Base-by-base conservation (phyloP, 2,888 invertebrate genomes). In the Acrobasis repandana region DNA sequence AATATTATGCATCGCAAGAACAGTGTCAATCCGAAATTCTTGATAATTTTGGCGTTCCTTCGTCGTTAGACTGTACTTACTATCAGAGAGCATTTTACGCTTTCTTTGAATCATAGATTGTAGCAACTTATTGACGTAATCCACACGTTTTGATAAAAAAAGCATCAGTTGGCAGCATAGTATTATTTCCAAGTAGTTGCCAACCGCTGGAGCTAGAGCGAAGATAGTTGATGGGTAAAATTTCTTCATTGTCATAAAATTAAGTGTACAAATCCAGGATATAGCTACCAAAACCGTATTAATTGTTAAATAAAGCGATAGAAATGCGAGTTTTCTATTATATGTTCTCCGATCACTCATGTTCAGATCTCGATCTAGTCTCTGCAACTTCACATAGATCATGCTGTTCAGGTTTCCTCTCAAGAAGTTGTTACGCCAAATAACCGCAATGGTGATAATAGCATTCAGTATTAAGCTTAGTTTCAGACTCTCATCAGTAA, bases 301-400 rank as follows among this genome's bases (percentile, higher is more conserved):
- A 15, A 64, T 64, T 48, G 61, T 36, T 20, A 51, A 9, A 11
- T 43, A 1, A n/a, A 33, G 34, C 0, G 74, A 70, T 1, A 65
- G 2, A 1, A 59, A 62, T 15, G 64, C 66, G n/a, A 77, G 64
- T 9, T 64, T 65, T 36, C 68, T 67, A 64, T 87, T 86, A 0
- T 65, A 34, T 33, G 56, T 60, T 56, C 64, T 74, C n/a, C 64
- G 58, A 56, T 76, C 67, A 5, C 66, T 72, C 65, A 79, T 75
- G 56, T 75, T 73, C 1, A 88, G 57, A 20, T 63, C 65, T 10
- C 82, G 74, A 61, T 88, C 85, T 34, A 87, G 74, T 69, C 73
- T 85, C 65, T 88, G 88, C 36, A 88, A 65, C 58, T 85, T 86
- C 0, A 88, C 84, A 60, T 80, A 86, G 8, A 88, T 66, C 63